Evolutionary conservation across 2,888 invertebrate genomes (phyloP), one percentile per base, ranked within the genome.

Genomic region (Pyrrhosoma nymphula): DNA sequence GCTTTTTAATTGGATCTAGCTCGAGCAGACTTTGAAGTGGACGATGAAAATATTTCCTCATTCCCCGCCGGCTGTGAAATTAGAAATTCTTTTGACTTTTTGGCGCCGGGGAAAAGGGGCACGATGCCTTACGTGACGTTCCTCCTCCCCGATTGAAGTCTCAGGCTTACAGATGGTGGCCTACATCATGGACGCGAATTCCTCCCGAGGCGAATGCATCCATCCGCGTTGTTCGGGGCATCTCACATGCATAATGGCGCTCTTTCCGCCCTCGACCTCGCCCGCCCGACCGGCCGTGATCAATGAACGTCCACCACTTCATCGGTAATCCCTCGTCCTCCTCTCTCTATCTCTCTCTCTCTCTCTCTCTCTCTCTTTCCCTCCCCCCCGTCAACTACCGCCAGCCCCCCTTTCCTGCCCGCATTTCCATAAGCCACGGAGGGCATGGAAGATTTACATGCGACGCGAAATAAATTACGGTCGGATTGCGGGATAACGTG

Each of bases 361-460:
- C n/a, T n/a, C n/a, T n/a, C n/a, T n/a, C n/a, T n/a, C n/a, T n/a
- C n/a, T n/a, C n/a, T 39, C 30, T 12, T 30, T 10, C 26, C 91
- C 18, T 56, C 56, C 30, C 56, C 56, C n/a, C 47, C 47, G 47
- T 47, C 47, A 47, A 8, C 8, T 8, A 47, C 47, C 47, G 4
- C 47, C 47, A 4, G 47, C 47, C 8, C 47, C 35, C 30, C 35
- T 30, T 10, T 12, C 91, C 16, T 12, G 16, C 16, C 60, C 60
- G 60, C 60, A 60, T 60, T 60, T 60, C 60, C 60, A 60, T 60
- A 60, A 60, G 60, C 60, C 60, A 60, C 20, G 60, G 20, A 60
- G 60, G 60, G 60, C 26, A 91, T 91, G 91, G 91, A 56, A 60
- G 35, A 91, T 93, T 93, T 93, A 75, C 93, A 93, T 93, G 93